Evolutionary conservation across 2,797 vertebrate genomes (phyloP), one percentile per base, ranked within the genome.

Genomic region (Halcyon chelicuti): DNA sequence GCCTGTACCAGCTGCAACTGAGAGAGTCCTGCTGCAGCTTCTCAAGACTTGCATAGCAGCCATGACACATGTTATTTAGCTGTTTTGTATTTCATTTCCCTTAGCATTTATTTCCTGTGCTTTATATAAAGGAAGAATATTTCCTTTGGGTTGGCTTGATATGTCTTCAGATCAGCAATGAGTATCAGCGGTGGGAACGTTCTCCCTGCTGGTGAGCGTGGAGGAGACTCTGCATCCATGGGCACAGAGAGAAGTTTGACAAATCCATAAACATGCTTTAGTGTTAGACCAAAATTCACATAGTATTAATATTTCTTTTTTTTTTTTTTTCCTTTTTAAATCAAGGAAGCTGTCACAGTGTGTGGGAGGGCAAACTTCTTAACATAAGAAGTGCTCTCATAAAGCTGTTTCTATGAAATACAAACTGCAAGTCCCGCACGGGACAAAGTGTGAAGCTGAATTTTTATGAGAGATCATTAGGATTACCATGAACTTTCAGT

Each of bases 401-500:
- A 96, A 98, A 98, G 92, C 92, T 94, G 71, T 25, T 94, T 94
- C 67, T 86, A 26, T 80, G 83, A 67, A 49, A 88, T 93, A 72
- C 46, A 79, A 90, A 78, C 94, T 96, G 91, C 72, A 87, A 89
- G 77, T 96, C 88, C 94, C 33, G 26, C 92, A 89, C 7, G 9
- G 93, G 90, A 96, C 79, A 7, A 93, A 95, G 96, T 95, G 96
- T 91, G 92, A 97, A 96, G 81, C 83, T 80, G 35, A 52, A 93
- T 92, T 97, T 97, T 98, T 96, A 96, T 88, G 95, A 94, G 96
- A 82, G 80, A 88, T 85, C 72, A 55, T 82, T 77, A 68, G 86
- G 94, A 94, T 94, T 66, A 42, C 75, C 42, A 19, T 97, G 97
- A 98, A 96, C 97, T 97, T 84, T 94, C 52, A 18, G 88, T 96